Percentiles rank a stretch among this genome's conserved stretches.
These are phyloP conservation scores for Meteorus colon DNA, from an alignment of 2,888 invertebrate genomes.

Conservation along the genomic window DNA sequence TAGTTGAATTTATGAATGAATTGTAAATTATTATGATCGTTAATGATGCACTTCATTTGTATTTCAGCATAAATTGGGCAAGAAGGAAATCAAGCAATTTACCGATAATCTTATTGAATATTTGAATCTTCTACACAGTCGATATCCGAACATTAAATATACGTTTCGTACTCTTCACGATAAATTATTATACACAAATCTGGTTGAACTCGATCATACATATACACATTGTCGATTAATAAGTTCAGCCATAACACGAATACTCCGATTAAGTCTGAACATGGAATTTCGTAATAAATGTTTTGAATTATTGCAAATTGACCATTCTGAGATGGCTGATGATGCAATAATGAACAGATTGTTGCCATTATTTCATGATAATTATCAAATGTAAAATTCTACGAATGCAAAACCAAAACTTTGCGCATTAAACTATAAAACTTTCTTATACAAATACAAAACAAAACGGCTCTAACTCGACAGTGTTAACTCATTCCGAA, in stretches of 20 bases:
- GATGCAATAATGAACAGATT: conserved; percentile 49
- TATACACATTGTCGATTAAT: conserved; percentile 53
- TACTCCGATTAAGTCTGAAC: conserved; percentile 58
- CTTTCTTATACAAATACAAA: not conserved
- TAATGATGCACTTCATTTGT: conserved; percentile 30
- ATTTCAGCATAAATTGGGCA: conserved; percentile 56
- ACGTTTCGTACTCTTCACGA: conserved; percentile 45
- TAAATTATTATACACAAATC: conserved; percentile 54
- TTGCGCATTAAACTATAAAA: not conserved
- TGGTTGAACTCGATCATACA: conserved; percentile 49
- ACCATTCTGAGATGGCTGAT: conserved; percentile 47
- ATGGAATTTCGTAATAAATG: conserved; percentile 56
- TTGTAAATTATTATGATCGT: not conserved
- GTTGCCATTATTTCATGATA: conserved; percentile 50
- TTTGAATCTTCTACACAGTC: conserved; percentile 48
- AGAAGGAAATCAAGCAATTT: conserved; percentile 49
- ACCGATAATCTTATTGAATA: conserved; percentile 46
- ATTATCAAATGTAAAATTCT: conserved; percentile 41
- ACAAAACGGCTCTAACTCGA: no score
- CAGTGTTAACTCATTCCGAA: no score
- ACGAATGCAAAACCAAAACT: not conserved
- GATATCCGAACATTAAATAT: conserved; percentile 55
- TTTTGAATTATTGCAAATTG: conserved; percentile 52
- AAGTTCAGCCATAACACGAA: conserved; percentile 50
- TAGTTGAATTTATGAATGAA: not conserved